phyloP scores from a whole-genome alignment of 2,113 vertebrate genomes.

The Brachypteracias leptosomus region DNA sequence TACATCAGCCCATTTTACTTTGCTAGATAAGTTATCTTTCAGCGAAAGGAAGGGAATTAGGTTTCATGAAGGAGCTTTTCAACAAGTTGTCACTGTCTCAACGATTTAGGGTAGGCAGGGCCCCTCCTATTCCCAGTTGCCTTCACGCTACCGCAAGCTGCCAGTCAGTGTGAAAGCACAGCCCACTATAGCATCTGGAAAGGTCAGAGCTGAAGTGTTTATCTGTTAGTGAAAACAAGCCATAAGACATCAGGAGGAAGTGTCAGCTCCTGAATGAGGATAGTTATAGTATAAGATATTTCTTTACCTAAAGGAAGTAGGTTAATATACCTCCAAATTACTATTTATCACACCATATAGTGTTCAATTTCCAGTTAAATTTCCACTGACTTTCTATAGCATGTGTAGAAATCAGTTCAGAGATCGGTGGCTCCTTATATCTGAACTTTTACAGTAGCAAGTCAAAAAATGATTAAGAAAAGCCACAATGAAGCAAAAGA shows the following conservation, averaged over 20 bases:
- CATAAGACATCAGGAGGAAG: constrained; percentile 61
- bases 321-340: constrained; percentile 71
- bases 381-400: constrained; percentile 48
- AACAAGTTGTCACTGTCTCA: constrained; percentile 25
- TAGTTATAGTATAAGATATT: constrained; percentile 63
- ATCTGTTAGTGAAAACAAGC: too few species aligned
- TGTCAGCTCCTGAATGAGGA: constrained; percentile 51
- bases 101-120: constrained; percentile 47
- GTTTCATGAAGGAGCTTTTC: constrained; percentile 35
- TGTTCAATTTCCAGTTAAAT: constrained; percentile 68
- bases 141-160: background rate
- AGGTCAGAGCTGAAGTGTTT: constrained; percentile 69
- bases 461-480: constrained; percentile 63
- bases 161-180: constrained; percentile 11
- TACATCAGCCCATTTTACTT: background rate
- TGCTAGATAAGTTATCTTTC: background rate
- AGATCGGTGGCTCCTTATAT: constrained; percentile 57
- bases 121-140: background rate
- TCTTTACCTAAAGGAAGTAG: constrained; percentile 72
- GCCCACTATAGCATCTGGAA: constrained; percentile 55
- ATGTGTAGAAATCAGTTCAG: constrained; percentile 65
- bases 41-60: background rate
- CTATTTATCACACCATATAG: constrained; percentile 66
- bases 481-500: background rate
- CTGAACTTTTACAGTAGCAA: constrained; percentile 36